Base-by-base conservation (phyloP, 2,797 vertebrate genomes). In the Trichosurus vulpecula region DNA sequence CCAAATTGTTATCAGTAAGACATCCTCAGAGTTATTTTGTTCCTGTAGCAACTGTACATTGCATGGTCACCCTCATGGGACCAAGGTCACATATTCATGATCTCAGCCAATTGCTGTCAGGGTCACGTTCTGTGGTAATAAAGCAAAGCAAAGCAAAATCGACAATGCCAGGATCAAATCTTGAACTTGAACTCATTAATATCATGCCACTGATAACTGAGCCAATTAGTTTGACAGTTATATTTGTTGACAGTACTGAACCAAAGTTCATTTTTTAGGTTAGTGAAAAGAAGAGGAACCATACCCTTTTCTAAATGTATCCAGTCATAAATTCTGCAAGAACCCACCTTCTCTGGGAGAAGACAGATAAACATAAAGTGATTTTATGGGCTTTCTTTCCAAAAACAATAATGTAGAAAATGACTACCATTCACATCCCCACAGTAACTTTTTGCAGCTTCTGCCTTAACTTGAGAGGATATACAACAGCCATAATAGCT, bases 361-460 rank as follows among this genome's bases (percentile, higher is more conserved):
- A 94, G 30, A 90, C 19, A 91, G n/a, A 22, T 0, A 74, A 30
- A 54, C 41, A 90, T 61, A 66, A 92, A 41, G 52, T 81, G n/a
- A 93, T 56, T 96, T 93, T n/a, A 30, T 35, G 12, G 89, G 14
- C 0, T 41, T 93, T 94, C 22, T 11, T 91, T 89, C 53, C 90
- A 92, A 66, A 91, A 9, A 0, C 95, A 92, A 94, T 93, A 93
- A 92, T 96, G 3, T 11, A 27, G 14, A 87, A 93, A 95, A 93
- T 55, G 61, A 16, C 30, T 29, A 14, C 35, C 47, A 54, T 2
- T 27, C 93, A 94, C 96, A 93, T 56, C 22, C 0, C 29, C 14
- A 52, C 9, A 74, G 5, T n/a, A 92, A n/a, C 25, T 29, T 52
- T 90, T 66, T 51, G 0, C 29, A 57, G 1, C 14, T 57, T 61